phyloP scores from a whole-genome alignment of 2,113 vertebrate species.

The Hylia prasina region DNA sequence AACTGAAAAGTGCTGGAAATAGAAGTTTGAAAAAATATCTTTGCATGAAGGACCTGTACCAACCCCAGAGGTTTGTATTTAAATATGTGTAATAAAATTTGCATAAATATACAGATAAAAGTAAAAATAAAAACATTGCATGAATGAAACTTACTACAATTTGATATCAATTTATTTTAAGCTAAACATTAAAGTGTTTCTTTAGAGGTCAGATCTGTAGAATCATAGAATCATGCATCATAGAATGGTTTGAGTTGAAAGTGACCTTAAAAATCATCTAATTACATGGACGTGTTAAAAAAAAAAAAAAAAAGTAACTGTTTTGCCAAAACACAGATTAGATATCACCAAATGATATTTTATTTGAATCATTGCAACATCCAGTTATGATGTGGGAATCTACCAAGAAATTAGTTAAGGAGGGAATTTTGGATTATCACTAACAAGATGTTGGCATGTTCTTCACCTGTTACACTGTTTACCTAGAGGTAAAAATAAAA shows the following conservation, averaged over 20 bases:
- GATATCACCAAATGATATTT: background rate
- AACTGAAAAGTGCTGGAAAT: background rate
- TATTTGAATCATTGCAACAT: background rate
- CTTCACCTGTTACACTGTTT: background rate
- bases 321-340: background rate
- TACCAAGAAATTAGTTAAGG: background rate
- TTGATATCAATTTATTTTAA: background rate
- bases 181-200: background rate
- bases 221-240: background rate
- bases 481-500: background rate
- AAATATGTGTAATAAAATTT: background rate
- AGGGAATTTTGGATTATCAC: background rate
- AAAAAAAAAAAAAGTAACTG: fast-evolving
- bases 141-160: background rate
- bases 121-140: background rate
- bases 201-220: background rate
- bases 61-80: fast-evolving
- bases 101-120: background rate
- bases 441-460: background rate
- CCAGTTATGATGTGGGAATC: background rate
- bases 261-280: background rate
- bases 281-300: background rate
- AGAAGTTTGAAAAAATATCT: background rate
- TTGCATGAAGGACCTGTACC: background rate
- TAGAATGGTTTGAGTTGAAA: background rate